A percentile compares a stretch with the other conserved stretches of the same genome.
phyloP scores from a whole-genome alignment of 2,113 vertebrate species.

The Podarcis cretensis region DNA sequence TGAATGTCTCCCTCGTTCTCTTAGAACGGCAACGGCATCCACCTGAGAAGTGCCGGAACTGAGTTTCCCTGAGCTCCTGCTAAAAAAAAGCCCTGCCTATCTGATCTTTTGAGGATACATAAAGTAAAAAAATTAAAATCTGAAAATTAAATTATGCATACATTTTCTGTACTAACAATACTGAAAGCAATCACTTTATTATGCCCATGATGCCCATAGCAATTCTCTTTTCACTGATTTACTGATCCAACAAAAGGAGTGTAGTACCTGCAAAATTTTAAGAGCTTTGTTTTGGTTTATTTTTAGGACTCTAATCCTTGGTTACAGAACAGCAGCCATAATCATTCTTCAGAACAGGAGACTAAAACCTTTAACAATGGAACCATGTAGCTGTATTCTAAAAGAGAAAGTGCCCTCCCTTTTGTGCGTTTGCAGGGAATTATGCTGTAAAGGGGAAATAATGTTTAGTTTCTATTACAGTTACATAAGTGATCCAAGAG shows the following conservation, averaged over 20 bases:
- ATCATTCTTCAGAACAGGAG: background rate
- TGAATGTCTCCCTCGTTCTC: too few relatives aligned
- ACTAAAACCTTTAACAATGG: background rate
- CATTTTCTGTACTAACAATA: background rate
- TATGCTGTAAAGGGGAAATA: background rate
- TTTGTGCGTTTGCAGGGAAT: background rate
- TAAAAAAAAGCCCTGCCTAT: background rate
- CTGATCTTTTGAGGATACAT: background rate
- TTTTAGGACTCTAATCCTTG: conserved; percentile 34
- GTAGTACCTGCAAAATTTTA: background rate
- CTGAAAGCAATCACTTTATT: background rate
- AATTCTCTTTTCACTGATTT: background rate
- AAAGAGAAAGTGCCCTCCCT: background rate
- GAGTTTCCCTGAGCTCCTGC: too few relatives aligned
- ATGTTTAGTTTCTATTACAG: background rate
- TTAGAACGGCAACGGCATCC: too few relatives aligned
- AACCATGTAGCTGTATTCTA: conserved; percentile 4
- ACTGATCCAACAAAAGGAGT: conserved; percentile 6
- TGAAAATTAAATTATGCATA: background rate
- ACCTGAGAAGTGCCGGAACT: too few relatives aligned
- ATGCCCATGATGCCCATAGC: fast-evolving
- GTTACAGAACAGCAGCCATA: background rate
- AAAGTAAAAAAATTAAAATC: too few relatives aligned
- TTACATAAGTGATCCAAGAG: background rate
- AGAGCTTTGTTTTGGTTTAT: conserved; percentile 20